Conservation (phyloP, 1,140 invertebrate species). For the Drosophila mauritiana region DNA sequence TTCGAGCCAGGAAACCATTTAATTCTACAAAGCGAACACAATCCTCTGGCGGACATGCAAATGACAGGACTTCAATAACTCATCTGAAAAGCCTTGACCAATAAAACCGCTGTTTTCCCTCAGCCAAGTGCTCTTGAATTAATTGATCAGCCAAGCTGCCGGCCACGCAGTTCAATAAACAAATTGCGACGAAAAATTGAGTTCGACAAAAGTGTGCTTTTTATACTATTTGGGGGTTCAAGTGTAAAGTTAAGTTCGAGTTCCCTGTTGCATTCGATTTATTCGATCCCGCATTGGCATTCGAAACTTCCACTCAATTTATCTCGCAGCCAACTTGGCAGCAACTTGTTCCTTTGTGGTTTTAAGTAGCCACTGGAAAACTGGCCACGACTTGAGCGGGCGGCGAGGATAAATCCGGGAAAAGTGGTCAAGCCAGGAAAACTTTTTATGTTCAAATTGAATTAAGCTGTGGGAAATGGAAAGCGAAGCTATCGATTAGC, state of each 20-base stretch:
- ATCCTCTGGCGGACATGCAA: conserved; percentile 53
- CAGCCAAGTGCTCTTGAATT: conserved; percentile 52
- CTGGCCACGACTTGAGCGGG: conserved; percentile 15
- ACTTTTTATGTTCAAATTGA: conserved; percentile 55
- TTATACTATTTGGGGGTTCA: conserved; percentile 3
- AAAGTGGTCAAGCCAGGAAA: conserved; percentile 29
- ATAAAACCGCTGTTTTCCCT: conserved; percentile 29
- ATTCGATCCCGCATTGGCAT: conserved; percentile 30
- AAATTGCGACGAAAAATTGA: conserved; percentile 37
- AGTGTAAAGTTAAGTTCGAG: conserved; percentile 1
- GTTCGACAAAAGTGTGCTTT: conserved; percentile 24
- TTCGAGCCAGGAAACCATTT: conserved; percentile 35
- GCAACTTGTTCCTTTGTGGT: conserved; percentile 53
- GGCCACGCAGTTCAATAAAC: conserved; percentile 49
- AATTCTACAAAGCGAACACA: conserved; percentile 54
- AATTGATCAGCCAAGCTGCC: conserved; percentile 60
- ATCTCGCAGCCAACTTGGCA: conserved; percentile 25
- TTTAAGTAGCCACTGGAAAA: conserved; percentile 52
- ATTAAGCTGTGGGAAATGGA: conserved; percentile 9
- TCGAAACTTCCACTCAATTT: conserved; percentile 65
- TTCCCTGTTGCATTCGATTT: conserved; percentile 55
- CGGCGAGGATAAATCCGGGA: neutral
- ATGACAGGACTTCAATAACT: conserved; percentile 59
- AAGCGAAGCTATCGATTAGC: conserved; percentile 27
- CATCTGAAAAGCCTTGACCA: conserved; percentile 32